These are phyloP conservation scores for Xylocampa areola DNA, from an alignment of 2,888 invertebrate genomes.

Conservation along the genomic window DNA sequence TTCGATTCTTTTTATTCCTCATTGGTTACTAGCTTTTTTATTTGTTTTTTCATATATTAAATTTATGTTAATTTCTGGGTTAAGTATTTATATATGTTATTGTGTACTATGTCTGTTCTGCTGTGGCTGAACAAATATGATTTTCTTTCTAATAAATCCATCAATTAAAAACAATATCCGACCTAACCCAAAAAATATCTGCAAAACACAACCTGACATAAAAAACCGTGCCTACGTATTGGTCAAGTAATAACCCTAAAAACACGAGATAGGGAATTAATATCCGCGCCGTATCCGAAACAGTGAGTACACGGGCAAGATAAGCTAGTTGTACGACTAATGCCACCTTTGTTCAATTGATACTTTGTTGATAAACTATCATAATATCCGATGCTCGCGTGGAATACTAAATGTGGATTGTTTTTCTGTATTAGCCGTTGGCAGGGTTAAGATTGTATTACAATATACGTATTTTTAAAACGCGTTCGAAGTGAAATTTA, in stretches of 20 bases:
- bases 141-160: no score
- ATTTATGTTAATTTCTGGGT: no score
- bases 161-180: constrained; percentile 23
- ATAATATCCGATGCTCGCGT: constrained; percentile 45
- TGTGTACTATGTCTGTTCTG: no score
- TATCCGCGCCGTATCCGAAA: constrained; percentile 52
- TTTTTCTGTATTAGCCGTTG: constrained; percentile 26
- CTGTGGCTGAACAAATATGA: no score
- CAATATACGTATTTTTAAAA: no score
- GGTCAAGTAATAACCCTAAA: constrained; percentile 56
- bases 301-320: constrained; percentile 53
- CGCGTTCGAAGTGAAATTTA: no score
- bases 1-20: no score
- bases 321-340: constrained; percentile 51
- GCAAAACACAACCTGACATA: constrained; percentile 19
- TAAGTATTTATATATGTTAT: no score
- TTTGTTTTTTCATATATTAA: no score
- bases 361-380: constrained; percentile 55
- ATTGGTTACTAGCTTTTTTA: no score
- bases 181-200: no score
- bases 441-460: constrained; percentile 11
- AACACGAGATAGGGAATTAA: constrained; percentile 56
- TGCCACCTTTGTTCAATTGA: constrained; percentile 53
- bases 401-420: constrained; percentile 48
- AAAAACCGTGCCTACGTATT: constrained; percentile 39